Evolutionary conservation across 2,797 vertebrate genomes (phyloP), one percentile per base, ranked within the genome.

Genomic region (Hippoglossus hippoglossus): DNA sequence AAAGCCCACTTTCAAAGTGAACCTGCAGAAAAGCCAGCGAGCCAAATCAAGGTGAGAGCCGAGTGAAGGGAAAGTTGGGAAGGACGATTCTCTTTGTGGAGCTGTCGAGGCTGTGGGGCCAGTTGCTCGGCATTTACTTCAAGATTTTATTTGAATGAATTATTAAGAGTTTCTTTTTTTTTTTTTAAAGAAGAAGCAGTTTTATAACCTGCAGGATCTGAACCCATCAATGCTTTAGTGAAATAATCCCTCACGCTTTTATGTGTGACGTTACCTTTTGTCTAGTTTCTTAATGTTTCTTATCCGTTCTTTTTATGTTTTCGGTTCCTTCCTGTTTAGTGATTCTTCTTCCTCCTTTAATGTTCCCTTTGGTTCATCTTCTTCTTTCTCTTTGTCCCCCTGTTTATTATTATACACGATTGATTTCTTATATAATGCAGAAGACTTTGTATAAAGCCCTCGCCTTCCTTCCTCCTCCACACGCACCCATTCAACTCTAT

Each of bases 81-180:
- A 77, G 63, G 83, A 67, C 44, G 0, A 10, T 22, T 50, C 44
- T 19, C 22, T 39, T 31, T 46, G 36, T 13, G 36, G 11, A 13
- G 36, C 18, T 79, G 58, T 60, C 75, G 61, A 34, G 46, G 41
- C 31, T 52, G 46, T 7, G 19, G 34, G 55, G 31, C 25, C 39
- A 56, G 62, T 25, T 22, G 60, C 24, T 49, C 74, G 69, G 61
- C 71, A 16, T 46, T 46, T 46, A 46, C 65, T 71, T 52, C 13
- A 68, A 64, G 41, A 64, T 63, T 79, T 72, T 3, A 63, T 68
- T 63, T 49, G 19, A 71, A 67, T 67, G 26, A 78, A 75, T 76
- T 83, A 74, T 74, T 64, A 46, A 72, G 22, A 52, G 44, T 65
- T 41, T 80, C n/a, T 81, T 74, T 60, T 39, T 12, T 3, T 31